Percentiles rank a stretch among this genome's conserved stretches.
These are phyloP conservation scores for Labeo rohita DNA, from an alignment of 2,113 vertebrate species.

Conservation along the genomic window DNA sequence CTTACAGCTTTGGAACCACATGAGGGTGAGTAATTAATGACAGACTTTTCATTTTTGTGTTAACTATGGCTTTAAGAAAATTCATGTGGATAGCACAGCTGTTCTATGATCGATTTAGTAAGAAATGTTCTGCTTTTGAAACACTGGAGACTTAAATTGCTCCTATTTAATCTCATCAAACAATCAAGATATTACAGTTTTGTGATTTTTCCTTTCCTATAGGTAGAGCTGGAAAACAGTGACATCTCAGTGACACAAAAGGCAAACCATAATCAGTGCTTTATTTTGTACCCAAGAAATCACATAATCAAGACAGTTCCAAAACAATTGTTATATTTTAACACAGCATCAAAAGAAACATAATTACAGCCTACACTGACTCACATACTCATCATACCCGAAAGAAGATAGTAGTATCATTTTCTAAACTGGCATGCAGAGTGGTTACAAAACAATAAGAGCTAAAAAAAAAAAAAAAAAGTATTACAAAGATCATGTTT, in stretches of 20 bases:
- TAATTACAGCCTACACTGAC: neutral
- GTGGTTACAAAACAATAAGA: neutral
- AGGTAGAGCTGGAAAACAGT: neutral
- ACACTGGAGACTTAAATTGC: neutral
- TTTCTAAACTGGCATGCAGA: neutral
- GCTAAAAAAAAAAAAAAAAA: neutral
- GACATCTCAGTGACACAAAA: neutral
- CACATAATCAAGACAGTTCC: neutral
- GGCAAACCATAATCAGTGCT: neutral
- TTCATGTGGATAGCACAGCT: too few relatives aligned
- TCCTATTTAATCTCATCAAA: too few relatives aligned
- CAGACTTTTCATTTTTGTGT: too few relatives aligned
- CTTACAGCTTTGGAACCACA: too few relatives aligned
- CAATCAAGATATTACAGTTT: neutral
- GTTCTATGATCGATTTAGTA: neutral
- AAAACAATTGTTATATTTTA: neutral
- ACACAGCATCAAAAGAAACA: neutral
- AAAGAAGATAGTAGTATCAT: constrained; percentile 1
- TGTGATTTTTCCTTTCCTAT: neutral
- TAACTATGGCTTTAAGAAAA: too few relatives aligned
- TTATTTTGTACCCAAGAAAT: neutral
- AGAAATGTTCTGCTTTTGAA: neutral
- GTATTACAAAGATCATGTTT: neutral
- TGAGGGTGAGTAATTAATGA: too few relatives aligned
- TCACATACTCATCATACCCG: constrained; percentile 17